A percentile compares a stretch with the other conserved stretches of the same genome.
Evolutionary conservation across 2,888 invertebrate species (phyloP).

Genomic region (Diadegma fenestrale): DNA sequence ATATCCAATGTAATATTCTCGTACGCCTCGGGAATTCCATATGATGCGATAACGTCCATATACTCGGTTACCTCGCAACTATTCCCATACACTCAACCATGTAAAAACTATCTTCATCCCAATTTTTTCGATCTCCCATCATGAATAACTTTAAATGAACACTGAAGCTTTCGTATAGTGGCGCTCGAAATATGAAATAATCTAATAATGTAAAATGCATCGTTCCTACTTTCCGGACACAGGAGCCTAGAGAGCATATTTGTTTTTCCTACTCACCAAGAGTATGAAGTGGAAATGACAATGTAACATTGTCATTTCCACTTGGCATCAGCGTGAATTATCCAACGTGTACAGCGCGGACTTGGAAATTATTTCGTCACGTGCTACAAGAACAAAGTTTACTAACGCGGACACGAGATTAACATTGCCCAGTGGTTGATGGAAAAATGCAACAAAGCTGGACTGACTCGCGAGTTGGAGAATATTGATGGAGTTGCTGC

Average conservation of each 20-base stretch:
- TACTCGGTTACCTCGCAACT: constrained; percentile 16
- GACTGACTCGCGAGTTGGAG: no score
- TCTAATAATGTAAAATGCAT: constrained; percentile 30
- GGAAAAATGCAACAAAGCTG: no score
- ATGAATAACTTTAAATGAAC: neutral
- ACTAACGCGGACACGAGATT: no score
- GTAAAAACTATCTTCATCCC: neutral
- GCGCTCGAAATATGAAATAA: constrained; percentile 22
- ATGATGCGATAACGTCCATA: constrained; percentile 34
- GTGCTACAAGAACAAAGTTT: no score
- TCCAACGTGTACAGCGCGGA: no score
- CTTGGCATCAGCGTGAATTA: no score
- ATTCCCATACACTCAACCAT: constrained; percentile 17
- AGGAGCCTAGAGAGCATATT: neutral
- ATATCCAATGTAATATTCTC: constrained; percentile 70
- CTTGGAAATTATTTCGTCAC: no score
- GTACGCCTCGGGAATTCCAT: constrained; percentile 53
- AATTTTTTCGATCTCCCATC: constrained; percentile 1
- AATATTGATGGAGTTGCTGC: neutral
- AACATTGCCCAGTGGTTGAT: no score
- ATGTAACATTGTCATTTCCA: no score
- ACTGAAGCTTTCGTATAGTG: neutral
- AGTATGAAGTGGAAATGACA: constrained; percentile 5
- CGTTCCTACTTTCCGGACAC: neutral
- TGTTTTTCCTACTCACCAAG: neutral